phyloP scores from a whole-genome alignment of 2,113 vertebrate species.

The Rhea pennata region DNA sequence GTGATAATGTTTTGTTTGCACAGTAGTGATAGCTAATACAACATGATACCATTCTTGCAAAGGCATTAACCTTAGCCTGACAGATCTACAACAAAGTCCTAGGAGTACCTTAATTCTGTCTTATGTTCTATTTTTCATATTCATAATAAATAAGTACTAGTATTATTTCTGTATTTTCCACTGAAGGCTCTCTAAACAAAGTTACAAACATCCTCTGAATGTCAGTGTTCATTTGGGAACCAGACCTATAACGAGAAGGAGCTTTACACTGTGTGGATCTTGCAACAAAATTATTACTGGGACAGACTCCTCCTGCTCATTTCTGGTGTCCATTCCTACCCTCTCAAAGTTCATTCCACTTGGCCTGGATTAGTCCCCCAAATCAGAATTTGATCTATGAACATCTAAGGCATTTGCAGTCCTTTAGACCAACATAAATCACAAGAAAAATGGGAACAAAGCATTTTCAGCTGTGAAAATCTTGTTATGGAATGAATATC shows the following conservation, averaged over 20 bases:
- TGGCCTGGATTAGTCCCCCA: not conserved
- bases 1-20: accelerated
- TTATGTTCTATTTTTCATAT: not conserved
- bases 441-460: not conserved
- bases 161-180: not conserved
- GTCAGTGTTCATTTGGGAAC: not conserved
- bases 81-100: slow-evolving; percentile 43
- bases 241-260: not conserved
- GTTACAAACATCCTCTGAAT: not conserved
- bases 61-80: slow-evolving; percentile 15
- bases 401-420: too few relatives aligned
- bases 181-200: not conserved
- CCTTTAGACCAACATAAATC: not conserved
- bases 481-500: not conserved
- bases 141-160: not conserved
- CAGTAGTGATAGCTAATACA: not conserved
- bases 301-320: not conserved
- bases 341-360: not conserved
- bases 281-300: not conserved
- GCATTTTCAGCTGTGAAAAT: not conserved
- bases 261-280: not conserved
- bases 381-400: not conserved
- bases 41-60: not conserved
- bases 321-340: accelerated
- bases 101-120: slow-evolving; percentile 7